Percentiles rank a stretch among this genome's conserved stretches.
Conservation (phyloP, 2,888 invertebrate genomes). For the Noctua janthina region DNA sequence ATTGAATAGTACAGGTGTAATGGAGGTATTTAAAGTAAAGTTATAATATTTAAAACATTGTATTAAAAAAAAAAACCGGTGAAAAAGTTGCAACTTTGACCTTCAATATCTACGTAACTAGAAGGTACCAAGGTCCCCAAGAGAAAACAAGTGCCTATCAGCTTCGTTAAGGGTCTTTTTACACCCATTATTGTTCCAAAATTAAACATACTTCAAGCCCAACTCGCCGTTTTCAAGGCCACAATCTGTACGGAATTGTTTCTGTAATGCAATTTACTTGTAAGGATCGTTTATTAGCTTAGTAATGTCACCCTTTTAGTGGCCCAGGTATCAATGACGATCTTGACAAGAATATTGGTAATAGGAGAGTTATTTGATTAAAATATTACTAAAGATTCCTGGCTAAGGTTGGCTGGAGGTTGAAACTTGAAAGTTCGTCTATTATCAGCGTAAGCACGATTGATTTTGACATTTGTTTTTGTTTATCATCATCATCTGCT, state of each 20-base stretch:
- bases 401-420: neutral
- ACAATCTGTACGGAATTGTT: slow-evolving; percentile 24
- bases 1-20: no score
- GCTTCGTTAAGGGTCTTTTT: no score
- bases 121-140: no score
- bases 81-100: no score
- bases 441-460: neutral
- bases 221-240: slow-evolving; percentile 24
- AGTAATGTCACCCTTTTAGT: slow-evolving; percentile 46
- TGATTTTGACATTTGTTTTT: no score
- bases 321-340: slow-evolving; percentile 15
- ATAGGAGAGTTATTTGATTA: slow-evolving; percentile 27
- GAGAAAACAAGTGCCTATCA: no score
- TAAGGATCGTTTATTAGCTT: slow-evolving; percentile 39
- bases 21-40: no score
- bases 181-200: neutral
- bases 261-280: slow-evolving; percentile 52
- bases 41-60: no score
- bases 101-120: no score
- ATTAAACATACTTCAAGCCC: neutral
- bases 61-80: no score
- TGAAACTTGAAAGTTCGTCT: neutral
- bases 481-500: neutral
- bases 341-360: slow-evolving; percentile 8
- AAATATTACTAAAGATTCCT: slow-evolving; percentile 1